phyloP scores from a whole-genome alignment of 1,140 invertebrate genomes.

The Hycleus cichorii region DNA sequence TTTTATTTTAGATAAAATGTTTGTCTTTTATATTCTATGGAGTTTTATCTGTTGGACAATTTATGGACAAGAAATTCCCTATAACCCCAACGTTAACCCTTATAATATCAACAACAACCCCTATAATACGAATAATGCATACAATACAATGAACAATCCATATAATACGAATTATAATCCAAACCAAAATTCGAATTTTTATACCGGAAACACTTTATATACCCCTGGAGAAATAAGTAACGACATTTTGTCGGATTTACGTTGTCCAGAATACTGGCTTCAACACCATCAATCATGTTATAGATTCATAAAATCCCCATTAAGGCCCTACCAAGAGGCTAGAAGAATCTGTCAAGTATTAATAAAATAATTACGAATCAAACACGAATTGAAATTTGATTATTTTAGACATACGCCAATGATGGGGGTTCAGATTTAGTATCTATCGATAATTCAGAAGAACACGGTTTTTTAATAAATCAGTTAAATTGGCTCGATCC shows the following conservation, averaged over 20 bases:
- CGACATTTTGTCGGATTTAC: constrained; percentile 38
- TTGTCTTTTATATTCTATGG: constrained; percentile 6
- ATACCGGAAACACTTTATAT: no score
- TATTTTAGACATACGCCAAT: constrained; percentile 34
- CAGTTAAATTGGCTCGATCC: constrained; percentile 74
- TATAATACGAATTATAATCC: constrained; percentile 1
- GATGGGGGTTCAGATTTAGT: constrained; percentile 71
- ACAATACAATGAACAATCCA: background rate
- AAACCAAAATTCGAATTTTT: no score
- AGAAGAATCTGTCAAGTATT: constrained; percentile 65
- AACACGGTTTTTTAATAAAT: constrained; percentile 78
- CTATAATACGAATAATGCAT: no score
- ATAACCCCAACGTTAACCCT: background rate
- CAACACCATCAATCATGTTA: constrained; percentile 72
- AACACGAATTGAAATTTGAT: background rate
- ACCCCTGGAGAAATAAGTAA: constrained; percentile 3
- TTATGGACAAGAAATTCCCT: constrained; percentile 1
- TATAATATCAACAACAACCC: no score
- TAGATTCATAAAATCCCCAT: constrained; percentile 78
- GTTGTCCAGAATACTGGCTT: constrained; percentile 78
- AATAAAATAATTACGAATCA: background rate
- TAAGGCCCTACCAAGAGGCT: constrained; percentile 69
- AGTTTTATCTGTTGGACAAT: background rate
- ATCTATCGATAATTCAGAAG: constrained; percentile 71
- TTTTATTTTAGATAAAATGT: constrained; percentile 6